Evolutionary conservation across 1,140 invertebrate genomes (phyloP).

Genomic region (Ridgeia piscesae): DNA sequence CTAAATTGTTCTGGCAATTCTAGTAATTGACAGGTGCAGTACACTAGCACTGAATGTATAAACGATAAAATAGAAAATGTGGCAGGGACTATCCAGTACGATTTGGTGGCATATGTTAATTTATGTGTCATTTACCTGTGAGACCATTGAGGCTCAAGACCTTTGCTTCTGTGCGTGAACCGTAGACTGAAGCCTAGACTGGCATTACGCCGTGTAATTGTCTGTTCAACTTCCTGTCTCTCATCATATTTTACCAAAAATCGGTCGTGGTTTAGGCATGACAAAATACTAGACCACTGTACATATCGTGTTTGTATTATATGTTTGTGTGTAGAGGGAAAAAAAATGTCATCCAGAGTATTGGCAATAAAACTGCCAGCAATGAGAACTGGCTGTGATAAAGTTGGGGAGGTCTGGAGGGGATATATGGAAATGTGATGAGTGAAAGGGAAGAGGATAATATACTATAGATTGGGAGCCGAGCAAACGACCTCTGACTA

Average conservation of each 20-base stretch:
- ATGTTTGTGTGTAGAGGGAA: neutral
- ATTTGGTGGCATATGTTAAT: neutral
- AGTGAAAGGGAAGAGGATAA: neutral
- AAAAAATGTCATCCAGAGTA: neutral
- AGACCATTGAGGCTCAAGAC: neutral
- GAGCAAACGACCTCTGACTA: neutral
- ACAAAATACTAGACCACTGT: neutral
- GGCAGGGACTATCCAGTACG: neutral
- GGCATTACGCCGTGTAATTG: neutral
- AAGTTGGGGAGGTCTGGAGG: neutral
- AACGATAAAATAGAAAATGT: too few relatives aligned
- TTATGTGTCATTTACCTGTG: neutral
- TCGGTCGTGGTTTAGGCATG: neutral
- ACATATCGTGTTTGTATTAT: neutral
- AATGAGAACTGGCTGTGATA: neutral
- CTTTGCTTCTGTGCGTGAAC: neutral
- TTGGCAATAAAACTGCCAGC: neutral
- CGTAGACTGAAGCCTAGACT: neutral
- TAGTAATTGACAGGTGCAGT: too few relatives aligned
- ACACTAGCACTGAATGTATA: too few relatives aligned
- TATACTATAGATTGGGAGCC: neutral
- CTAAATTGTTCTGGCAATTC: too few relatives aligned
- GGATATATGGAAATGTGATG: neutral
- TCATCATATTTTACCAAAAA: neutral
- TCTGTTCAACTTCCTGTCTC: neutral